Conservation (phyloP, 1,140 invertebrate species). For the Eumeta japonica region DNA sequence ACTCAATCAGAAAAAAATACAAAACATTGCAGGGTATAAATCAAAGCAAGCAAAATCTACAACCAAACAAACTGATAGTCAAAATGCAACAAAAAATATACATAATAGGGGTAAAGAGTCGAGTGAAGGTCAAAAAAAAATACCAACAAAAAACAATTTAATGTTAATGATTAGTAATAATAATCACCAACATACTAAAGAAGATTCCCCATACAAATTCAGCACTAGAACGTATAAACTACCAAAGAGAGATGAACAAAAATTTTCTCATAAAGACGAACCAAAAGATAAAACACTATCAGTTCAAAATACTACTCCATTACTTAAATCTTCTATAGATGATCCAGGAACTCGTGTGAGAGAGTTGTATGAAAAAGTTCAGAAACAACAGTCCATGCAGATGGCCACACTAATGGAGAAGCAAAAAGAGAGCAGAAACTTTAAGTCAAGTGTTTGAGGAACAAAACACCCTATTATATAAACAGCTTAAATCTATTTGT, state of each 20-base stretch:
- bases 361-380: slow-evolving; percentile 56
- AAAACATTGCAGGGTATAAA: slow-evolving; percentile 15
- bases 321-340: too few species aligned
- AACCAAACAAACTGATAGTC: too few species aligned
- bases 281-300: too few species aligned
- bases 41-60: too few species aligned
- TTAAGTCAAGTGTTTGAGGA: slow-evolving; percentile 63
- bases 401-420: slow-evolving; percentile 60
- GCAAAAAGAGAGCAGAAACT: slow-evolving; percentile 60
- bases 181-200: slow-evolving; percentile 11
- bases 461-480: slow-evolving; percentile 59
- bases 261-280: too few species aligned
- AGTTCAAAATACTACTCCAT: too few species aligned
- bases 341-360: slow-evolving; percentile 36
- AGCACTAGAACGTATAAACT: slow-evolving; percentile 6
- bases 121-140: too few species aligned
- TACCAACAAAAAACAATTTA: not conserved
- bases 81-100: too few species aligned
- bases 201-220: slow-evolving; percentile 8
- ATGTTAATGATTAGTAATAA: slow-evolving; percentile 10
- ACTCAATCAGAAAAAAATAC: slow-evolving; percentile 29
- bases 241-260: slow-evolving; percentile 4
- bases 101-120: too few species aligned
- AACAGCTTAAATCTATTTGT: slow-evolving; percentile 57
- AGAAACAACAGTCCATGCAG: slow-evolving; percentile 61